phyloP scores from a whole-genome alignment of 2,113 vertebrate species.

The Cryptomyrus ogoouensis region DNA sequence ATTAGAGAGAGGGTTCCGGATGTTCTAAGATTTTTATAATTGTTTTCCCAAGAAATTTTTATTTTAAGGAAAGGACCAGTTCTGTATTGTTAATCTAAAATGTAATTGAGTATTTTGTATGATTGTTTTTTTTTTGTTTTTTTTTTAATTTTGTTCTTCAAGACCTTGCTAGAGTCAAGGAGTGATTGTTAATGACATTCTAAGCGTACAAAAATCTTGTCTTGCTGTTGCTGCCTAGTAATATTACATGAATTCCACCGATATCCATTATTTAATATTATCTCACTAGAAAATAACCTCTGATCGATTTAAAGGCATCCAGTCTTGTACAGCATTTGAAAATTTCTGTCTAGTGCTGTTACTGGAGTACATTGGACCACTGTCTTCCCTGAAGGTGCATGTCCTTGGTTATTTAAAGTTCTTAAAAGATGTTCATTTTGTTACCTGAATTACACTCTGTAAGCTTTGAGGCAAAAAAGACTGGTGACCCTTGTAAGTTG shows the following conservation, averaged over 20 bases:
- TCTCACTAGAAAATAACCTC: background rate
- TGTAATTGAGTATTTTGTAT: background rate
- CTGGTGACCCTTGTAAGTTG: background rate
- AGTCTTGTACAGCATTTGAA: background rate
- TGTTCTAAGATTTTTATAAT: slow-evolving; percentile 21
- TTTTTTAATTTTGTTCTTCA: background rate
- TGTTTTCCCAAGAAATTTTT: slow-evolving; percentile 35
- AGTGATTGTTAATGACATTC: background rate
- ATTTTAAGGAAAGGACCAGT: background rate
- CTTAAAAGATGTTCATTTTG: background rate
- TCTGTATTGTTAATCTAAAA: background rate
- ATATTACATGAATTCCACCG: background rate
- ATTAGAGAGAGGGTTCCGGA: background rate
- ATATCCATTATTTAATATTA: background rate
- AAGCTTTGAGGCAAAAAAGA: background rate
- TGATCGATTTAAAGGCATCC: background rate
- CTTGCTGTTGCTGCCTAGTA: background rate
- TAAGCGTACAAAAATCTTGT: background rate
- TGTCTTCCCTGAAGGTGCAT: background rate
- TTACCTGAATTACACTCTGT: background rate
- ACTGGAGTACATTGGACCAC: background rate
- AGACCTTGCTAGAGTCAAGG: background rate
- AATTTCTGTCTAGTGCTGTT: background rate
- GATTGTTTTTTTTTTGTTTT: background rate
- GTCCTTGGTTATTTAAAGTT: background rate